Percentiles rank a stretch among this genome's conserved stretches.
These are phyloP conservation scores for Lerema accius DNA, from an alignment of 1,140 invertebrate genomes.

Conservation along the genomic window DNA sequence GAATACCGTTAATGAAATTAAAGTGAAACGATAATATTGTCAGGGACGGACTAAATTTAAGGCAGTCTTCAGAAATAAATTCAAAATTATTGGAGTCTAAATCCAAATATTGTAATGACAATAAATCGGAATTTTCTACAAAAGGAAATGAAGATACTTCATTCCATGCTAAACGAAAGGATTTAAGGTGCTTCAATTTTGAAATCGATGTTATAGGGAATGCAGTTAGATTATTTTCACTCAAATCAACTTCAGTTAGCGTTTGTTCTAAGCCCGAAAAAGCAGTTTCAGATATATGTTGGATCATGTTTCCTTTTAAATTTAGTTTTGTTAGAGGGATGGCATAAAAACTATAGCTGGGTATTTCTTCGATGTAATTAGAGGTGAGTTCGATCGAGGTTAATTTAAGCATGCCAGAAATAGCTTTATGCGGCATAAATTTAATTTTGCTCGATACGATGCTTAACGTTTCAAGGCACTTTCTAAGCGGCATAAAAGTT, in stretches of 20 bases:
- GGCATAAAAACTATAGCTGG: slow-evolving; percentile 94
- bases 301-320: slow-evolving; percentile 91
- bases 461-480: slow-evolving; percentile 90
- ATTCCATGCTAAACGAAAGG: slow-evolving; percentile 92
- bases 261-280: slow-evolving; percentile 93
- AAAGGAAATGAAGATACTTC: slow-evolving; percentile 86
- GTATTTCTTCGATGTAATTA: slow-evolving; percentile 91
- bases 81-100: slow-evolving; percentile 95
- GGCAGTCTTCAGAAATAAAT: slow-evolving; percentile 89
- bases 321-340: slow-evolving; percentile 91
- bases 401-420: slow-evolving; percentile 88
- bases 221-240: slow-evolving; percentile 91
- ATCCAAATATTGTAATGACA: slow-evolving; percentile 90
- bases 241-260: slow-evolving; percentile 91
- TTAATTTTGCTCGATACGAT: slow-evolving; percentile 91
- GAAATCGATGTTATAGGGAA: slow-evolving; percentile 92
- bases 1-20: slow-evolving; percentile 91
- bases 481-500: slow-evolving; percentile 88
- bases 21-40: slow-evolving; percentile 92
- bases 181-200: slow-evolving; percentile 88
- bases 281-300: slow-evolving; percentile 91
- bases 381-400: slow-evolving; percentile 92
- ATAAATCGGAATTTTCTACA: slow-evolving; percentile 87
- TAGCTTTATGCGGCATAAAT: slow-evolving; percentile 91
- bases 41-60: slow-evolving; percentile 92